Conservation (phyloP, 2,113 vertebrate genomes). For the Psittacara wagleri region DNA sequence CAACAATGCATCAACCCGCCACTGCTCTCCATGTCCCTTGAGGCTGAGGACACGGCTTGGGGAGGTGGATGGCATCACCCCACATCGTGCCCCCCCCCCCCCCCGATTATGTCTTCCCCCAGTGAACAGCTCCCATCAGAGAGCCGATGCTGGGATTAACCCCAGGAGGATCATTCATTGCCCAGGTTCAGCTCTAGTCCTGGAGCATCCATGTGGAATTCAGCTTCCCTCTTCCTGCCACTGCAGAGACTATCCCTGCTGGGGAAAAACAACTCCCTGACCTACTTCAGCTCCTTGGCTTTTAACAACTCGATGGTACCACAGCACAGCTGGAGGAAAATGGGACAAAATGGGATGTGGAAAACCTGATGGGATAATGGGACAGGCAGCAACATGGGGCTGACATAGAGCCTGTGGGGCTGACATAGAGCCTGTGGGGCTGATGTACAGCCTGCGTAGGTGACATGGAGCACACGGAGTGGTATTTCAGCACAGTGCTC, state of each 20-base stretch:
- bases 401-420: too few species aligned
- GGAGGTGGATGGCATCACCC: neutral
- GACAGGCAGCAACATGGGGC: neutral
- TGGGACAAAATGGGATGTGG: neutral
- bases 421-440: neutral
- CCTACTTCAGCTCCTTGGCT: neutral
- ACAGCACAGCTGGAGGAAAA: neutral
- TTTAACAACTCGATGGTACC: neutral
- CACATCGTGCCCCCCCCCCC: accelerated
- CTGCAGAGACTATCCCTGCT: neutral
- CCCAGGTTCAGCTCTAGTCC: neutral
- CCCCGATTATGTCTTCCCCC: neutral
- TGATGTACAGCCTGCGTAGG: too few species aligned
- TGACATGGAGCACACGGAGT: neutral
- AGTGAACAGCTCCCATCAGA: neutral
- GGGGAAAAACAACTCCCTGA: slow-evolving; percentile 21
- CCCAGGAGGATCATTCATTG: neutral
- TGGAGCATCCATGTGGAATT: accelerated
- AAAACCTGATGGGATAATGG: accelerated
- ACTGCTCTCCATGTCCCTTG: accelerated
- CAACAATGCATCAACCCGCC: neutral
- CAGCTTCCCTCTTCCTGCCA: neutral
- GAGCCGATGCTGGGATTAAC: neutral
- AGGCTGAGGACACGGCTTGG: neutral
- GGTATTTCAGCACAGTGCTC: neutral